Conservation (phyloP, 2,113 vertebrate genomes). For the Numida meleagris region DNA sequence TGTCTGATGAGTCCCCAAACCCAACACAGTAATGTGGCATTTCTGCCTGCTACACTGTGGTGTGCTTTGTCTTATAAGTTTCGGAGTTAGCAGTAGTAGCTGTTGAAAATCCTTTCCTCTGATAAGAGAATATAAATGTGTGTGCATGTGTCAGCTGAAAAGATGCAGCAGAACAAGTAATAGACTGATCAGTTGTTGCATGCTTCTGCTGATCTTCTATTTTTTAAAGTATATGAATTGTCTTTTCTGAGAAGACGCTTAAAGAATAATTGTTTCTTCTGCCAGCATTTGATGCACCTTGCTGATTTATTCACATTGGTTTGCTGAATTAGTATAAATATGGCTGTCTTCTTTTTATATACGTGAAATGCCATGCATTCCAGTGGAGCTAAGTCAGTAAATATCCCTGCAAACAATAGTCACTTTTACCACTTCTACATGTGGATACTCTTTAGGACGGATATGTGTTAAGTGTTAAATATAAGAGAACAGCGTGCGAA, state of each 20-base stretch:
- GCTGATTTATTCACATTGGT: not conserved
- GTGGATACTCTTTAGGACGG: not conserved
- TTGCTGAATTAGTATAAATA: not conserved
- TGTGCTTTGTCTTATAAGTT: not conserved
- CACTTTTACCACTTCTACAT: accelerated
- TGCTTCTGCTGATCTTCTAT: not conserved
- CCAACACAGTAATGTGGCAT: not conserved
- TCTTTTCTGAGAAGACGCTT: not conserved
- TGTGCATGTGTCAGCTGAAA: not conserved
- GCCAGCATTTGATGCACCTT: not conserved
- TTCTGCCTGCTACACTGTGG: not conserved
- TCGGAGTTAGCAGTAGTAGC: not conserved
- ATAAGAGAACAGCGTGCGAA: not conserved
- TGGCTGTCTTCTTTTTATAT: not conserved
- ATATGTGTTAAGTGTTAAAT: not conserved
- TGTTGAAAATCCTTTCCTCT: not conserved
- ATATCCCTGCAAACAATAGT: not conserved
- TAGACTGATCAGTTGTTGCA: not conserved
- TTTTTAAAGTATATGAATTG: not conserved
- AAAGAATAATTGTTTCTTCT: not conserved
- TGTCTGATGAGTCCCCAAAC: not conserved
- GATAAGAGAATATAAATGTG: not conserved
- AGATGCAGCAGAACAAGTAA: not conserved
- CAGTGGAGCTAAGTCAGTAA: not conserved
- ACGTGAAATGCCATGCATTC: not conserved